Base-by-base conservation (phyloP, 1,140 invertebrate genomes). In the Aphaenogaster floridana region DNA sequence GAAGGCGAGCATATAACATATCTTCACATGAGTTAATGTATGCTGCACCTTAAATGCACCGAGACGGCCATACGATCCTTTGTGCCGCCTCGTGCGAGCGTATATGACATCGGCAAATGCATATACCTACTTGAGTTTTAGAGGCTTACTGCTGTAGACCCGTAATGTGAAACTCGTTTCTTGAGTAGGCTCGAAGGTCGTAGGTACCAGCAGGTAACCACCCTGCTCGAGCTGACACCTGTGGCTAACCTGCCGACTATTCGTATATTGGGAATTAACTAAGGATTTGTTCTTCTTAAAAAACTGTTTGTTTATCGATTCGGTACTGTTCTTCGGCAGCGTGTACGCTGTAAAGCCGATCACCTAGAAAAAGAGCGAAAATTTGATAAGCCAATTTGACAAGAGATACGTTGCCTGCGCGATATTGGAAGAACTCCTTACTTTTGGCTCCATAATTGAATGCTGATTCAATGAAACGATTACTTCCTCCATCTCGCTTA, bases 301-400 rank as follows among this genome's bases (percentile, higher is more conserved):
- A 93, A 98, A 99, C 17, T 96, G 95, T 93, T 96, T 97, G 69
- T 96, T 96, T 90, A 97, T 97, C 13, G 96, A 96, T 91, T 97
- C 97, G 11, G 96, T 96, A 80, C 94, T 96, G 88, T 96, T 97
- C 93, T 98, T 98, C 86, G 97, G 97, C 90, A 98, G 95, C 63
- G 97, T 97, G 93, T 99, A 99, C 17, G 98, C 97, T 59, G 98
- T 98, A 93, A 99, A 99, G n/a, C 98, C 98, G 89, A 99, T 98
- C 0, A 99, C 98, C 96, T 97, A 89, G 8, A 91, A 92, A 77
- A n/a, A 34, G 5, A 61, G 59, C 68, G 81, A 45, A 80, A 63
- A 57, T 87, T 48, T n/a, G 8, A 83, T 50, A 21, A 68, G 21
- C 1, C 11, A 64, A 63, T n/a, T 39, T 61, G 63, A 48, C 7